Conservation (phyloP, 2,797 vertebrate species). For the Octomys mimax region DNA sequence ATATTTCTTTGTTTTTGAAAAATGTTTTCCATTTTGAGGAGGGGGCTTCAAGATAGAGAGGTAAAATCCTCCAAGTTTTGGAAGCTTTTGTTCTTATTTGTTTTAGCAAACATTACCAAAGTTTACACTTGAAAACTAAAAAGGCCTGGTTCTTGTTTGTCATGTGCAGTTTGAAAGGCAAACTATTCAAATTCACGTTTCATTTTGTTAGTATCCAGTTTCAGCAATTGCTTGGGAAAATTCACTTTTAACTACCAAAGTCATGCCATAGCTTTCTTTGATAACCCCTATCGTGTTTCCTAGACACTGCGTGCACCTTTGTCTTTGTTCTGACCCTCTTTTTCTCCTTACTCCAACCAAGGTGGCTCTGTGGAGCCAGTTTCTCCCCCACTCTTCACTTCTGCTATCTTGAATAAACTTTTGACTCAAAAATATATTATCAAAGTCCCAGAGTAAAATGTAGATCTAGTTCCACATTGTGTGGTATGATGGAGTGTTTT, state of each 20-base stretch:
- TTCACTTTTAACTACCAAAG: not conserved
- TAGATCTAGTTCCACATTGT: not conserved
- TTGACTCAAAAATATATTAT: not conserved
- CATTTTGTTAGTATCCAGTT: conserved; percentile 50
- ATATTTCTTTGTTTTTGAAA: conserved; percentile 45
- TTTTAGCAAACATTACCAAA: not conserved
- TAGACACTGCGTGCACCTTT: too few species aligned
- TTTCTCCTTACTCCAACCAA: too few species aligned
- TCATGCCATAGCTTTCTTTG: not conserved
- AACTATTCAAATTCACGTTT: conserved; percentile 9
- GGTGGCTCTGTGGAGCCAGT: too few species aligned
- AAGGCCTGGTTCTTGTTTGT: not conserved
- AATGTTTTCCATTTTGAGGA: not conserved
- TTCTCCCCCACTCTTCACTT: too few species aligned
- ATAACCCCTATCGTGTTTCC: too few species aligned
- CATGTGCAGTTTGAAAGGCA: not conserved
- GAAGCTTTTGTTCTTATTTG: not conserved
- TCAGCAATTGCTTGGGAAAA: not conserved
- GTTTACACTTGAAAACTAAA: not conserved
- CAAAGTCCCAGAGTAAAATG: conserved; percentile 39
- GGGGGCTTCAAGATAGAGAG: not conserved
- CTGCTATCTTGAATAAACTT: too few species aligned
- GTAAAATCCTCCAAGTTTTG: conserved; percentile 1
- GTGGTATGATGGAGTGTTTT: not conserved
- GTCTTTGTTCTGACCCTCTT: too few species aligned